phyloP scores from a whole-genome alignment of 2,113 vertebrate species.

The Amazona guildingii region DNA sequence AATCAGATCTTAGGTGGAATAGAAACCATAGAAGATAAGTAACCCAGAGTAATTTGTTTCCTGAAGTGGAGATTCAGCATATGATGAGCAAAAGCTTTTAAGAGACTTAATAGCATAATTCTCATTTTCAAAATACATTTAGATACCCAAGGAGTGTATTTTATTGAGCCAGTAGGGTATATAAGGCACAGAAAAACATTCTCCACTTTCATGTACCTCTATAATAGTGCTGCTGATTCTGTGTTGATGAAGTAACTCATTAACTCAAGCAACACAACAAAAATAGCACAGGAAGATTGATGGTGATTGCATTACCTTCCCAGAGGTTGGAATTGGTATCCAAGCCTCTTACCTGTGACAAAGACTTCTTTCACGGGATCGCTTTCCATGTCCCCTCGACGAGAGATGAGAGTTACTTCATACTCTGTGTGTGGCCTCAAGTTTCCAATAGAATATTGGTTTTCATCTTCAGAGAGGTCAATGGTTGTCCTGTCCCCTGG shows the following conservation, averaged over 20 bases:
- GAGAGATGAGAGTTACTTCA: slow-evolving; percentile 85
- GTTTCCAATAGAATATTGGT: slow-evolving; percentile 87
- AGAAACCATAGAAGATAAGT: background rate
- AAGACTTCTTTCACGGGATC: slow-evolving; percentile 84
- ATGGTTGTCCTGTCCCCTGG: slow-evolving; percentile 81
- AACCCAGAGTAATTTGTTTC: background rate
- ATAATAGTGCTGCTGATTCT: background rate
- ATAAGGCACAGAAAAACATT: background rate
- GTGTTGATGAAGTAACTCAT: background rate
- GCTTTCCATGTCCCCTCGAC: slow-evolving; percentile 80
- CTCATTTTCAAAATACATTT: background rate
- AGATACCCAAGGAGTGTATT: background rate
- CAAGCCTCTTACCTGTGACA: slow-evolving; percentile 81
- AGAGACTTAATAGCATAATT: background rate
- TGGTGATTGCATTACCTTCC: background rate
- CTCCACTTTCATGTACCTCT: background rate
- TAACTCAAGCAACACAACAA: background rate
- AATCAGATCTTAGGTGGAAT: background rate
- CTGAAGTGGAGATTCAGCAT: background rate
- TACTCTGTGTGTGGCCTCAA: slow-evolving; percentile 90
- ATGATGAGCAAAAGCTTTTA: background rate
- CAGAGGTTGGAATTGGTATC: background rate
- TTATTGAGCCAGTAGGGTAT: background rate
- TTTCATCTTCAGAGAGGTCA: slow-evolving; percentile 85
- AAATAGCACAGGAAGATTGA: background rate